Evolutionary conservation across 2,797 vertebrate species (phyloP).

Genomic region (Ciconia nigra): DNA sequence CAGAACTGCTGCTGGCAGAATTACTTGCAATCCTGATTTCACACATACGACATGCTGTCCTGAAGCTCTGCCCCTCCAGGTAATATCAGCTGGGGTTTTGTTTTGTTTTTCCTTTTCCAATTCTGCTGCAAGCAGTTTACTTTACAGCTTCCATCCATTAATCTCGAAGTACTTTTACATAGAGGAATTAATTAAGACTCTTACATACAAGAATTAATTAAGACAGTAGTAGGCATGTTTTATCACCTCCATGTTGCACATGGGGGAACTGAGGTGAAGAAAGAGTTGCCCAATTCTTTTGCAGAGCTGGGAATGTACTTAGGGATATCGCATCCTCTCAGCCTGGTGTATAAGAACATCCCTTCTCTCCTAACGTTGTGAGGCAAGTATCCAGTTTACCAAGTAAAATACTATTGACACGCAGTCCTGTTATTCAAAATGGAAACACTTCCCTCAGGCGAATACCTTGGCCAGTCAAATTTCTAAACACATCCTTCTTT

Average conservation of each 20-base stretch:
- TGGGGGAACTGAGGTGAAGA: slow-evolving; percentile 55
- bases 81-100: background rate
- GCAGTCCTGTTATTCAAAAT: background rate
- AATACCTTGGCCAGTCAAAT: background rate
- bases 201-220: slow-evolving; percentile 40
- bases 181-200: slow-evolving; percentile 55
- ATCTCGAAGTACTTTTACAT: slow-evolving; percentile 20
- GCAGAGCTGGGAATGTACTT: background rate
- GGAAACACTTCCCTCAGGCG: slow-evolving; percentile 2
- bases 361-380: background rate
- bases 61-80: slow-evolving; percentile 9
- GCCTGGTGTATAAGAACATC: background rate
- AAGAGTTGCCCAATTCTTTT: background rate
- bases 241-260: slow-evolving; percentile 27
- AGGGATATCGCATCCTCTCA: background rate
- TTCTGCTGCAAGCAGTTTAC: slow-evolving; percentile 39
- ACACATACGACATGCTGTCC: background rate
- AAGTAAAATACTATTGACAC: background rate
- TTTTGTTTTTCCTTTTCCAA: slow-evolving; percentile 25
- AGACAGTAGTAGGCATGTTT: slow-evolving; percentile 49
- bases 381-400: background rate
- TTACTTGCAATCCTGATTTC: slow-evolving; percentile 41
- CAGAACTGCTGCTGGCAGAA: slow-evolving; percentile 16
- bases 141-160: slow-evolving; percentile 47
- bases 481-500: slow-evolving; percentile 40